A percentile compares a stretch with the other conserved stretches of the same genome.
These are phyloP conservation scores for Conger conger DNA, from an alignment of 2,113 vertebrate species.

Conservation along the genomic window DNA sequence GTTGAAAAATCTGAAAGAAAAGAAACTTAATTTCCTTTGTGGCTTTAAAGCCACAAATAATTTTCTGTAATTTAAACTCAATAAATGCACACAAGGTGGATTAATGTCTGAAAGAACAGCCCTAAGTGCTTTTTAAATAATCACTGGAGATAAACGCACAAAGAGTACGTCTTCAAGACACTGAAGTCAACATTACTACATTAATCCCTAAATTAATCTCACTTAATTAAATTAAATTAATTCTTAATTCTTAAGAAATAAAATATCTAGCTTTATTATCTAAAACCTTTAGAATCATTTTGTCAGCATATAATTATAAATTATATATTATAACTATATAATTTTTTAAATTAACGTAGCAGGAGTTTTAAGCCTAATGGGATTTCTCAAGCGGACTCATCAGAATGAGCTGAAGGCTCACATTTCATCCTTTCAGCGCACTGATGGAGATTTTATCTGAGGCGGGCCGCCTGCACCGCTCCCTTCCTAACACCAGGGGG, in stretches of 20 bases:
- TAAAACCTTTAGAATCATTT: background rate
- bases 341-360: background rate
- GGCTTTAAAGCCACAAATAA: background rate
- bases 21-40: background rate
- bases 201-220: background rate
- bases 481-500: background rate
- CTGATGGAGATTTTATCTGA: background rate
- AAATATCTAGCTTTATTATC: background rate
- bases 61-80: background rate
- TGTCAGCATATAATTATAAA: background rate
- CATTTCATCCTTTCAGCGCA: background rate
- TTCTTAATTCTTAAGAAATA: background rate
- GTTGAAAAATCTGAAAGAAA: background rate
- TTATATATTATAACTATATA: too few species aligned
- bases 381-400: background rate
- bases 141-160: background rate
- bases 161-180: background rate
- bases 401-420: background rate
- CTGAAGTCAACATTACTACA: background rate
- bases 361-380: background rate
- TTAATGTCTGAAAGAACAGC: background rate
- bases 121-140: background rate
- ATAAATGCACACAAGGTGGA: background rate
- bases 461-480: background rate
- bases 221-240: background rate